Evolutionary conservation across 2,113 vertebrate genomes (phyloP).

Genomic region (Ctenodactylus gundi): DNA sequence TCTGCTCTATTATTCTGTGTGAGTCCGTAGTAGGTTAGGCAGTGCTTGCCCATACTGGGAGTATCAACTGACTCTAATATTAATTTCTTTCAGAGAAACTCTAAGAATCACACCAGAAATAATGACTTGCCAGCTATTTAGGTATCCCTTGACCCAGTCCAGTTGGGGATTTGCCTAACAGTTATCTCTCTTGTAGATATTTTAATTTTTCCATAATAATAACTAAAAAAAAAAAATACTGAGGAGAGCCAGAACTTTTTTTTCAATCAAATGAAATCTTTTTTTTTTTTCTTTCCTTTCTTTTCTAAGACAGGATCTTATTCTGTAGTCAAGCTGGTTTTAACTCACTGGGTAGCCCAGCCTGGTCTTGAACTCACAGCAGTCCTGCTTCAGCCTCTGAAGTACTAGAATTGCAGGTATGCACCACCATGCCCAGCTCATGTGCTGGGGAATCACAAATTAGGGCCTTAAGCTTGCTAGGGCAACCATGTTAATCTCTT

Average conservation of each 20-base stretch:
- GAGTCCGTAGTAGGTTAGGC: background rate
- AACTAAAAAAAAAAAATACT: background rate
- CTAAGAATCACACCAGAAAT: background rate
- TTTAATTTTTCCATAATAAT: background rate
- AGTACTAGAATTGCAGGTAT: too few relatives aligned
- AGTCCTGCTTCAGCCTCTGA: too few relatives aligned
- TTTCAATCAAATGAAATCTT: background rate
- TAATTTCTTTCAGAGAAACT: background rate
- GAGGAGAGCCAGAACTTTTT: background rate
- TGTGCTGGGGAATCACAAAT: too few relatives aligned
- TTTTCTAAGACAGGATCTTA: too few relatives aligned
- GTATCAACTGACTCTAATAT: background rate
- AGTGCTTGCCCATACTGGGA: background rate
- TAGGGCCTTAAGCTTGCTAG: too few relatives aligned
- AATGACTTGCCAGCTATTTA: background rate
- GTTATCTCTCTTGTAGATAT: background rate
- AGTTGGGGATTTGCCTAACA: background rate
- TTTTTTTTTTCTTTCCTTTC: too few relatives aligned
- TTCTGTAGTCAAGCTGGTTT: too few relatives aligned
- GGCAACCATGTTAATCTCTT: too few relatives aligned
- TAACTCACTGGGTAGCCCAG: too few relatives aligned
- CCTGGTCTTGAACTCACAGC: too few relatives aligned
- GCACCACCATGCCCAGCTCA: too few relatives aligned
- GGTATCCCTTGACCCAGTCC: background rate
- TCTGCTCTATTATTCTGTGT: background rate